Evolutionary conservation across 2,797 vertebrate species (phyloP), one percentile per base, ranked within the genome.

Genomic region (Huso huso): DNA sequence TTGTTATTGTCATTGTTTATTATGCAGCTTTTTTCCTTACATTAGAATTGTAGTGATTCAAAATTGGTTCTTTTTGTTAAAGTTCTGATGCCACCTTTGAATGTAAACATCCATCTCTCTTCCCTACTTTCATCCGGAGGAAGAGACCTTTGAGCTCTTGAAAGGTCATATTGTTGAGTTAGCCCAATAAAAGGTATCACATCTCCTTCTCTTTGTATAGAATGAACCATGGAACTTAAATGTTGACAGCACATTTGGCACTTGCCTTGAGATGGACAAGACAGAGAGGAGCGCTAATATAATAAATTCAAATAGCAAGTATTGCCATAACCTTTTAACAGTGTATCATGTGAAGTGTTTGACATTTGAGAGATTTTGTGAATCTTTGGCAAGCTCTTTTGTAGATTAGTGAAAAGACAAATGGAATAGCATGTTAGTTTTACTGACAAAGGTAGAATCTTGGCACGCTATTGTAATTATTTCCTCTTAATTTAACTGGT

Each of bases 371-470:
- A 74, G 63, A 66, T 68, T 79, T 82, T 81, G 81, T 77, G 80
- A 74, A 83, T 83, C 81, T 82, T 83, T 88, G 86, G 83, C 81
- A 83, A 74, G 51, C 74, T 61, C 9, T 61, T 13, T 70, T 66
- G 72, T 72, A 66, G 73, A 78, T 82, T 78, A 85, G 87, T 90
- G 76, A 88, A 86, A 87, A 87, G 84, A 87, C 85, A 84, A 89
- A 87, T 85, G 79, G 86, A 85, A 90, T 84, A 82, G 81, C 23
- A 85, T 90, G 89, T 84, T 82, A 81, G 82, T 84, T 86, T 86
- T 80, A 72, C 79, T 78, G 81, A 81, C 84, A n/a, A n/a, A n/a
- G n/a, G n/a, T n/a, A 73, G 82, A 77, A 73, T 84, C 82, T 87
- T 81, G 74, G 78, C 74, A 76, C 84, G 81, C 81, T 80, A 55